These are phyloP conservation scores for Folsomia manolachei DNA, from an alignment of 2,888 invertebrate genomes.

Conservation along the genomic window DNA sequence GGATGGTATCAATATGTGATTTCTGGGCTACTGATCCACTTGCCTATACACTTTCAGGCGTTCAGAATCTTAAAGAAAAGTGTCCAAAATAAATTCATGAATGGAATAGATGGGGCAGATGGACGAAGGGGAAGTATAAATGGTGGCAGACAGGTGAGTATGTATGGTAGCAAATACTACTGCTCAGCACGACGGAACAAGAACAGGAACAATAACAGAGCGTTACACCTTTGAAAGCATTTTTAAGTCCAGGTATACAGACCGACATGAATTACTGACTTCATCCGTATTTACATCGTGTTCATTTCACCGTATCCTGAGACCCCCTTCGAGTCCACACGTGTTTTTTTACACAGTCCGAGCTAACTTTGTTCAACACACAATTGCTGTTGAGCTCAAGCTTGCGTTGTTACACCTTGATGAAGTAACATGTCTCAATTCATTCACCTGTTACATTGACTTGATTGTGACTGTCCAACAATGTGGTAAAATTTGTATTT, in stretches of 20 bases:
- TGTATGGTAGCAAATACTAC: too few species aligned
- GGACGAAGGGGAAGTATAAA: neutral
- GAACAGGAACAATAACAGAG: too few species aligned
- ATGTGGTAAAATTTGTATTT: too few species aligned
- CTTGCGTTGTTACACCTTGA: too few species aligned
- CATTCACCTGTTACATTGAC: neutral
- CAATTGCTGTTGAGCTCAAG: neutral
- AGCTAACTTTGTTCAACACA: slow-evolving; percentile 25
- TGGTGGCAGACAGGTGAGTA: too few species aligned
- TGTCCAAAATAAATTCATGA: too few species aligned
- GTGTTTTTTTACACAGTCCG: slow-evolving; percentile 50
- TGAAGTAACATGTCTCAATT: neutral
- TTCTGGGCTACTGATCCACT: too few species aligned
- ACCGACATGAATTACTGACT: neutral
- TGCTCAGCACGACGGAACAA: neutral
- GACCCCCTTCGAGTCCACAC: slow-evolving; percentile 50
- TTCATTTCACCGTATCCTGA: slow-evolving; percentile 17
- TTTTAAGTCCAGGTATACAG: neutral
- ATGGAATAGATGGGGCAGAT: neutral
- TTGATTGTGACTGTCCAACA: too few species aligned
- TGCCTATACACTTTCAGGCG: too few species aligned
- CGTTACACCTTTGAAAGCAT: neutral
- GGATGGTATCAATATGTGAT: too few species aligned
- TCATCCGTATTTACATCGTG: slow-evolving; percentile 10
- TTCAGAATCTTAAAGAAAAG: too few species aligned